Conservation (phyloP, 2,797 vertebrate species). For the Lagorchestes hirsutus region DNA sequence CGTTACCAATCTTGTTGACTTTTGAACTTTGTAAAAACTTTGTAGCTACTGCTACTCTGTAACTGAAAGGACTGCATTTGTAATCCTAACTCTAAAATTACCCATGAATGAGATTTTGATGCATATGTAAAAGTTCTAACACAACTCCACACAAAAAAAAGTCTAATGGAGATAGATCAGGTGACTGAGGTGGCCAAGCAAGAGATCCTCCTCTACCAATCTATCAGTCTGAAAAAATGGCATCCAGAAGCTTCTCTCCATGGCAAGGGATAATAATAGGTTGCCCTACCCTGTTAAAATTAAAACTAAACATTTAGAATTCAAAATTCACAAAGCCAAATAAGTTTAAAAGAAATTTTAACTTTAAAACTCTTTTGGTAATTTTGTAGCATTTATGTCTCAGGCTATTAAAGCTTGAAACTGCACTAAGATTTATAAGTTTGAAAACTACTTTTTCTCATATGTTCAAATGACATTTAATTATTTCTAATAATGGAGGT, state of each 20-base stretch:
- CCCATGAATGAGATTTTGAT: neutral
- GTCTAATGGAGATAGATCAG: neutral
- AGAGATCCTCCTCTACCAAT: neutral
- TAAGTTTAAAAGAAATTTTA: neutral
- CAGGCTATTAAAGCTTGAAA: neutral
- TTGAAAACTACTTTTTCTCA: neutral
- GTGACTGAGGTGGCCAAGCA: neutral
- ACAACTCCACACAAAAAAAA: neutral
- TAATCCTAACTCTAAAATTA: neutral
- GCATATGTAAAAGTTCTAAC: neutral
- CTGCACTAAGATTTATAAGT: neutral
- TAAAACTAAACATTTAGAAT: neutral
- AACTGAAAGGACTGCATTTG: neutral
- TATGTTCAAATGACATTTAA: neutral
- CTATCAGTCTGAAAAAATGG: neutral
- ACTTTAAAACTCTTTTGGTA: neutral
- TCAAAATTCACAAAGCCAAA: neutral
- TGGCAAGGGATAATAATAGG: neutral
- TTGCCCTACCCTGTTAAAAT: neutral
- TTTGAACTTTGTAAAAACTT: neutral
- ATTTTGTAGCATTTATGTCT: neutral
- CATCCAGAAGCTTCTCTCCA: neutral
- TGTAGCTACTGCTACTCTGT: neutral
- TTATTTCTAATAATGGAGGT: neutral
- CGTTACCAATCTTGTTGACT: neutral